A percentile compares a stretch with the other conserved stretches of the same genome.
phyloP scores from a whole-genome alignment of 2,113 vertebrate species.

The Pavo muticus region DNA sequence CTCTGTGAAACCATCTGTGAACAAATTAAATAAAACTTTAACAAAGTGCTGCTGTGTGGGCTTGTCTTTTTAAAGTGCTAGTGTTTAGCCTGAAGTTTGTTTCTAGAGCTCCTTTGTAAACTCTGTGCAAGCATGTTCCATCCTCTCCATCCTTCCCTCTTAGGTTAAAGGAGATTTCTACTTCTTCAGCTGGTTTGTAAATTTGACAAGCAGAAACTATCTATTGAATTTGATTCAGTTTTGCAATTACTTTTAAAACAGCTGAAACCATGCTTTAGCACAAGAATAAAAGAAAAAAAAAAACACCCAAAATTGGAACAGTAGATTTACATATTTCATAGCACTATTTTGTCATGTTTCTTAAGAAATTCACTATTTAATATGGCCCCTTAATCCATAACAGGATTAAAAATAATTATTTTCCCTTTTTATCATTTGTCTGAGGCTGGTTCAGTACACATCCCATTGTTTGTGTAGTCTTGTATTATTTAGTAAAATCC shows the following conservation, averaged over 20 bases:
- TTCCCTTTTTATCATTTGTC: slow-evolving; percentile 28
- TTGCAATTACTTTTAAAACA: slow-evolving; percentile 16
- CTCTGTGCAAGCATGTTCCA: neutral
- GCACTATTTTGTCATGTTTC: slow-evolving; percentile 5
- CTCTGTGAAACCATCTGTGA: slow-evolving; percentile 54
- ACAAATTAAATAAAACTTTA: neutral
- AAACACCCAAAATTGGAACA: neutral
- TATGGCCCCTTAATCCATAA: slow-evolving; percentile 19
- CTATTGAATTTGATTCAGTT: slow-evolving; percentile 13
- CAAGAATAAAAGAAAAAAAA: slow-evolving; percentile 22
- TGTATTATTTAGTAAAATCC: slow-evolving; percentile 64
- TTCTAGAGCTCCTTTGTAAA: neutral
- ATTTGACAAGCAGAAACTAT: neutral
- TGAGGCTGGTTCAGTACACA: slow-evolving; percentile 12
- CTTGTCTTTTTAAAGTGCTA: neutral
- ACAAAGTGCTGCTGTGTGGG: neutral
- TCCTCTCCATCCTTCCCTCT: neutral
- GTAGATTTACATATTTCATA: neutral
- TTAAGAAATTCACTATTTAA: neutral
- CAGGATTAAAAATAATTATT: slow-evolving; percentile 59
- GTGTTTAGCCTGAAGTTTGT: neutral
- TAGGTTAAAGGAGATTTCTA: neutral
- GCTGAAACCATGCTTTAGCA: slow-evolving; percentile 10
- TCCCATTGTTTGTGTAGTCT: slow-evolving; percentile 32
- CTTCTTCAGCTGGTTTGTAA: neutral